These are phyloP conservation scores for Megaceryle maxima DNA, from an alignment of 2,113 vertebrate species.

Conservation along the genomic window DNA sequence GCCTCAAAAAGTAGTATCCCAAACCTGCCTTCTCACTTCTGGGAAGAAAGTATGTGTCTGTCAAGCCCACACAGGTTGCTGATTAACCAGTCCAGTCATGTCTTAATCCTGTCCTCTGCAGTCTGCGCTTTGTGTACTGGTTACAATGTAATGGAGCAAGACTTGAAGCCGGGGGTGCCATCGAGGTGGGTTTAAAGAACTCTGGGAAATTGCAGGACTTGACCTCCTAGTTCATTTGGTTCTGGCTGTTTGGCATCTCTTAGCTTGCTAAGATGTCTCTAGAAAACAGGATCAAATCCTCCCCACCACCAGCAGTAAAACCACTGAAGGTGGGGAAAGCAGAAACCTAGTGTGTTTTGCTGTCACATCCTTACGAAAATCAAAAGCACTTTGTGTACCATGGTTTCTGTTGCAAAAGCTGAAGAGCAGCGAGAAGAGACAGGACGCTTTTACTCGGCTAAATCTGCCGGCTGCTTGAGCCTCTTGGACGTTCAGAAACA, in stretches of 20 bases:
- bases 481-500: not conserved
- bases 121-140: not conserved
- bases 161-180: not conserved
- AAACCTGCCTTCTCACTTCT: not conserved
- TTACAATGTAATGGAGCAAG: not conserved
- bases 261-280: not conserved
- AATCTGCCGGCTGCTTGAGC: not conserved
- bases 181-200: not conserved
- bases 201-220: not conserved
- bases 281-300: not conserved
- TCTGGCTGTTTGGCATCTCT: not conserved
- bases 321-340: not conserved
- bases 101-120: not conserved
- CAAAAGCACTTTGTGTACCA: not conserved
- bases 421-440: not conserved
- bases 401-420: not conserved
- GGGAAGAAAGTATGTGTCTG: not conserved
- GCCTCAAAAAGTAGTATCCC: not conserved
- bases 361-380: not conserved
- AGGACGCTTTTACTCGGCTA: not conserved
- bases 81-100: not conserved
- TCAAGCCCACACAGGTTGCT: not conserved
- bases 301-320: not conserved
- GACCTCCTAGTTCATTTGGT: not conserved
- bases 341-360: not conserved